Percentiles rank a stretch among this genome's conserved stretches.
phyloP scores from a whole-genome alignment of 2,113 vertebrate species.

The Mus pahari region DNA sequence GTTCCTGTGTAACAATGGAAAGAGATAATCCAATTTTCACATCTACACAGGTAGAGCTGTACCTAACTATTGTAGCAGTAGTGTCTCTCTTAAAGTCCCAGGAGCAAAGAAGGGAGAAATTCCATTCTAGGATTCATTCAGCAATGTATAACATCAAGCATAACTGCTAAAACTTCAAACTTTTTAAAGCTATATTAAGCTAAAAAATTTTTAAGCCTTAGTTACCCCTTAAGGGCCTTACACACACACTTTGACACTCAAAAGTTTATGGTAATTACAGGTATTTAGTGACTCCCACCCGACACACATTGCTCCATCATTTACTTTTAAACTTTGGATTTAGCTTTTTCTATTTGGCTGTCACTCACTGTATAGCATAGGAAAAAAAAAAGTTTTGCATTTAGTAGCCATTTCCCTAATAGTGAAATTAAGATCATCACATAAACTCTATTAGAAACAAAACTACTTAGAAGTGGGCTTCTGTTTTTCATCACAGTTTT shows the following conservation, averaged over 20 bases:
- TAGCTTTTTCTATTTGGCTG: slow-evolving; percentile 38
- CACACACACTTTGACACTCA: not conserved
- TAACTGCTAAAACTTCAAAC: slow-evolving; percentile 43
- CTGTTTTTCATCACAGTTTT: slow-evolving; percentile 38
- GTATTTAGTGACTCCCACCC: not conserved
- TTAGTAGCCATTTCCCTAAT: slow-evolving; percentile 29
- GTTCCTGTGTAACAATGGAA: slow-evolving; percentile 48
- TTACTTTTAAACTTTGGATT: slow-evolving; percentile 30
- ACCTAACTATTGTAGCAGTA: not conserved
- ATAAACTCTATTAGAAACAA: not conserved
- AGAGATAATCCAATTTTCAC: slow-evolving; percentile 44
- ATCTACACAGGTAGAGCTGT: slow-evolving; percentile 47
- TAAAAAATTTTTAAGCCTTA: slow-evolving; percentile 34
- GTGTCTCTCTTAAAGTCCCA: slow-evolving; percentile 49
- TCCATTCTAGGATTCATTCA: slow-evolving; percentile 58
- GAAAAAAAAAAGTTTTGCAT: not conserved
- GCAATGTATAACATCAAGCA: not conserved
- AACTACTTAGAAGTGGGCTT: slow-evolving; percentile 19
- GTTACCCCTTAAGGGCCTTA: not conserved
- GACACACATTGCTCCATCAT: not conserved
- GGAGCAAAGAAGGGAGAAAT: slow-evolving; percentile 55
- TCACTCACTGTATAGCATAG: slow-evolving; percentile 33
- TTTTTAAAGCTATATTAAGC: not conserved
- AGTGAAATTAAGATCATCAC: slow-evolving; percentile 15
- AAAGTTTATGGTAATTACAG: slow-evolving; percentile 29